Evolutionary conservation across 2,113 vertebrate genomes (phyloP).

Genomic region (Serinus canaria): DNA sequence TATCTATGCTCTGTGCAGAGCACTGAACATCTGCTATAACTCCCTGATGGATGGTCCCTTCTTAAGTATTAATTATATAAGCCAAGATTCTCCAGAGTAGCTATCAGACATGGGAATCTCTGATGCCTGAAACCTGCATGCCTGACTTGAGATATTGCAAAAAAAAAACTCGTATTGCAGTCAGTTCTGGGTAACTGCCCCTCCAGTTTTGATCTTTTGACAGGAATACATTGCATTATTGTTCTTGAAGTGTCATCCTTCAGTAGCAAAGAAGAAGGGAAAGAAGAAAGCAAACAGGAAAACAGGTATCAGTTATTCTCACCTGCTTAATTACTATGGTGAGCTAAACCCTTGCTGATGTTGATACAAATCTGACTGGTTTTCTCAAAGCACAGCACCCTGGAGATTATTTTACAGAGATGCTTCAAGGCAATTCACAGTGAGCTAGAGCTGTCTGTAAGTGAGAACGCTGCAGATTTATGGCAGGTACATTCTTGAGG

Average conservation of each 20-base stretch:
- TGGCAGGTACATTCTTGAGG: not conserved
- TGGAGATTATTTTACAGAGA: not conserved
- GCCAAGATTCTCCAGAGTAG: not conserved
- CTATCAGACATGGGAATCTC: not conserved
- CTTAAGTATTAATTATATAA: not conserved
- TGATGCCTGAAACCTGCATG: no score
- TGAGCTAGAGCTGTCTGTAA: not conserved
- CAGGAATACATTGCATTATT: not conserved
- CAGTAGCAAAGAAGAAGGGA: not conserved
- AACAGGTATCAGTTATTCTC: not conserved
- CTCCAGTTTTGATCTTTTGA: not conserved
- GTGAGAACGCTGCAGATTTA: not conserved
- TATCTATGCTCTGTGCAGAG: not conserved
- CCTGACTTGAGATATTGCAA: not conserved
- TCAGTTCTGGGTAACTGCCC: not conserved
- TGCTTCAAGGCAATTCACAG: not conserved
- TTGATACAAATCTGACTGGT: not conserved
- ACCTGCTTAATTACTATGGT: not conserved
- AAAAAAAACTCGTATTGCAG: not conserved
- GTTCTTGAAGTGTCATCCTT: not conserved
- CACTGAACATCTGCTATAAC: not conserved
- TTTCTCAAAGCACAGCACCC: not conserved
- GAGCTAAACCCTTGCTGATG: not conserved
- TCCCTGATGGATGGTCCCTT: not conserved
- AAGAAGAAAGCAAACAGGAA: not conserved